Conservation (phyloP, 2,797 vertebrate species). For the Lepus townsendii region DNA sequence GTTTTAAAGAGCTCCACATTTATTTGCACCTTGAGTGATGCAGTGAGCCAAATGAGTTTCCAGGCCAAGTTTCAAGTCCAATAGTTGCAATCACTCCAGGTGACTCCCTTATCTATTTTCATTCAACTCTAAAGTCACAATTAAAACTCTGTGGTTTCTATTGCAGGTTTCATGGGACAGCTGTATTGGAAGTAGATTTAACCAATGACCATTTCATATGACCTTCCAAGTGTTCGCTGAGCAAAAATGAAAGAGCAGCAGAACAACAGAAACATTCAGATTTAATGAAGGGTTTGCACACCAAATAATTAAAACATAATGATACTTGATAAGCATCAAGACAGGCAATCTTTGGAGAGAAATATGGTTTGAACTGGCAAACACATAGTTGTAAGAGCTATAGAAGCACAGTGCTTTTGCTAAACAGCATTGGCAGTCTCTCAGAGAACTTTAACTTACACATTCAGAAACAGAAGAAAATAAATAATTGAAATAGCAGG, state of each 20-base stretch:
- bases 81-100: not conserved
- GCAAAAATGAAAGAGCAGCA: slow-evolving; percentile 37
- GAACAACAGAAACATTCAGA: slow-evolving; percentile 34
- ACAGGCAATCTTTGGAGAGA: slow-evolving; percentile 53
- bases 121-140: slow-evolving; percentile 55
- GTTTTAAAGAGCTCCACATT: slow-evolving; percentile 25
- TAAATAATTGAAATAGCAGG: slow-evolving; percentile 62
- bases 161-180: not conserved
- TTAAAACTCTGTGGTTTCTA: not conserved
- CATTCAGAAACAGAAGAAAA: slow-evolving; percentile 62
- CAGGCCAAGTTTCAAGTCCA: slow-evolving; percentile 13
- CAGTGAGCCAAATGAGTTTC: slow-evolving; percentile 42
- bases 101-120: slow-evolving; percentile 19
- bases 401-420: not conserved
- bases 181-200: not conserved
- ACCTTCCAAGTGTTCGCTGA: slow-evolving; percentile 73
- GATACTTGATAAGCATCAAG: slow-evolving; percentile 37
- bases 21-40: slow-evolving; percentile 62
- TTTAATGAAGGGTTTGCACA: not conserved
- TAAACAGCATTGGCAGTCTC: not conserved
- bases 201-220: slow-evolving; percentile 50
- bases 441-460: not conserved
- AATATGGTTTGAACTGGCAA: not conserved
- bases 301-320: slow-evolving; percentile 51
- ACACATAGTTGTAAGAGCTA: not conserved